Percentiles rank a stretch among this genome's conserved stretches.
Conservation (phyloP, 2,797 vertebrate species). For the Lerista edwardsae region DNA sequence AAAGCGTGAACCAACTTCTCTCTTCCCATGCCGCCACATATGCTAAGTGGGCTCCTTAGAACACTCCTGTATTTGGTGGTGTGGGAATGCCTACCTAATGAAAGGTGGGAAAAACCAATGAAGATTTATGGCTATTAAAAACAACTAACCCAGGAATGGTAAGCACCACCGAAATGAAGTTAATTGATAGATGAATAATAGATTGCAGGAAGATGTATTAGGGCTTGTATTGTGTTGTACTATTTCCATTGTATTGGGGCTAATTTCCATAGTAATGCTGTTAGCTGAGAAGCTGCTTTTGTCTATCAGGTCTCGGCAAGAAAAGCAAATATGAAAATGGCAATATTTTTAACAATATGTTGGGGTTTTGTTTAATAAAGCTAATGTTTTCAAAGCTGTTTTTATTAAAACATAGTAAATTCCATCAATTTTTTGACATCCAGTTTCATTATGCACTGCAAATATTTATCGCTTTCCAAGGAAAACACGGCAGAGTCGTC, state of each 20-base stretch:
- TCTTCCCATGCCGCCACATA: neutral
- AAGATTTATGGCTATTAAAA: slow-evolving; percentile 65
- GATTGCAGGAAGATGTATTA: slow-evolving; percentile 80
- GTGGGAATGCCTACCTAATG: slow-evolving; percentile 53
- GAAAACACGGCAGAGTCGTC: slow-evolving; percentile 76
- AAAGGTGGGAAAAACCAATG: slow-evolving; percentile 57
- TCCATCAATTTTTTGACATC: slow-evolving; percentile 80
- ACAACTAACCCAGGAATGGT: slow-evolving; percentile 53
- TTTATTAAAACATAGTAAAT: slow-evolving; percentile 85
- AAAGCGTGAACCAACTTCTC: neutral
- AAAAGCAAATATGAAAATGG: slow-evolving; percentile 81
- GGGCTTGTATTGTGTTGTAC: slow-evolving; percentile 81
- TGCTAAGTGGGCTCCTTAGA: slow-evolving; percentile 57
- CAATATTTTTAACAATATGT: slow-evolving; percentile 79
- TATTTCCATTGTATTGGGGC: slow-evolving; percentile 75
- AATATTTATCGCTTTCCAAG: slow-evolving; percentile 82
- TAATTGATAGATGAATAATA: slow-evolving; percentile 81
- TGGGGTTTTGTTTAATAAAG: slow-evolving; percentile 79
- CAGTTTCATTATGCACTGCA: slow-evolving; percentile 81
- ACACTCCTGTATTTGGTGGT: slow-evolving; percentile 62
- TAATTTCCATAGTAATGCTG: slow-evolving; percentile 84
- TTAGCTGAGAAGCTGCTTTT: slow-evolving; percentile 81
- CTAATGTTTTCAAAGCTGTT: slow-evolving; percentile 78
- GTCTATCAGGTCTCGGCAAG: slow-evolving; percentile 79
- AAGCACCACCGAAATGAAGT: slow-evolving; percentile 59